A percentile compares a stretch with the other conserved stretches of the same genome.
phyloP scores from a whole-genome alignment of 1,140 invertebrate species.

The Charaxes varanes region DNA sequence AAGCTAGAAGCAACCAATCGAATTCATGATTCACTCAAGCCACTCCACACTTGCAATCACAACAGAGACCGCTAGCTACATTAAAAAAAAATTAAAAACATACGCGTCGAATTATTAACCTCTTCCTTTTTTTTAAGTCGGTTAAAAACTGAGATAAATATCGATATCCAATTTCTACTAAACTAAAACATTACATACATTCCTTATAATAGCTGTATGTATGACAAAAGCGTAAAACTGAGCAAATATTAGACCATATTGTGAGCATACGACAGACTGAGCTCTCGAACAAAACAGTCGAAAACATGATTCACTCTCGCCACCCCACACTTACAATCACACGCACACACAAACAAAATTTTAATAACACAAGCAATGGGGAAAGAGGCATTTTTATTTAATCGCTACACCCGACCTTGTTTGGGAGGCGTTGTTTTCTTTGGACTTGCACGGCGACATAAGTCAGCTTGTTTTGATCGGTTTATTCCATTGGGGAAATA shows the following conservation, averaged over 20 bases:
- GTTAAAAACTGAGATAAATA: too few species aligned
- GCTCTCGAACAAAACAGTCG: conserved; percentile 33
- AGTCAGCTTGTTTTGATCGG: conserved; percentile 8
- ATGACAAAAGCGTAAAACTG: too few species aligned
- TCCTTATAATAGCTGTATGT: too few species aligned
- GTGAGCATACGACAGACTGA: conserved; percentile 22
- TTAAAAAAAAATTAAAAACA: too few species aligned
- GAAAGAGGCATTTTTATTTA: conserved; percentile 17
- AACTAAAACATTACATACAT: too few species aligned
- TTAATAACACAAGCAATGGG: conserved; percentile 18
- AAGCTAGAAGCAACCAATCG: too few species aligned
- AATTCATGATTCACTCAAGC: too few species aligned
- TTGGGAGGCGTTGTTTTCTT: conserved; percentile 11
- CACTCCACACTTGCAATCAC: too few species aligned
- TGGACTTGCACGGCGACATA: conserved; percentile 3
- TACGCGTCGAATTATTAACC: too few species aligned
- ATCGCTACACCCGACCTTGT: conserved; percentile 18
- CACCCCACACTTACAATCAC: conserved; percentile 11
- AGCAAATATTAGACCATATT: conserved; percentile 29
- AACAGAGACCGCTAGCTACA: too few species aligned
- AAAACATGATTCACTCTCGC: conserved; percentile 44
- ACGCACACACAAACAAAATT: conserved; percentile 20
- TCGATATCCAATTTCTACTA: too few species aligned
- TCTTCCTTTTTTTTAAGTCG: too few species aligned
- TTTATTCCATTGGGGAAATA: conserved; percentile 8